phyloP scores from a whole-genome alignment of 2,113 vertebrate species.

The Cromileptes altivelis region DNA sequence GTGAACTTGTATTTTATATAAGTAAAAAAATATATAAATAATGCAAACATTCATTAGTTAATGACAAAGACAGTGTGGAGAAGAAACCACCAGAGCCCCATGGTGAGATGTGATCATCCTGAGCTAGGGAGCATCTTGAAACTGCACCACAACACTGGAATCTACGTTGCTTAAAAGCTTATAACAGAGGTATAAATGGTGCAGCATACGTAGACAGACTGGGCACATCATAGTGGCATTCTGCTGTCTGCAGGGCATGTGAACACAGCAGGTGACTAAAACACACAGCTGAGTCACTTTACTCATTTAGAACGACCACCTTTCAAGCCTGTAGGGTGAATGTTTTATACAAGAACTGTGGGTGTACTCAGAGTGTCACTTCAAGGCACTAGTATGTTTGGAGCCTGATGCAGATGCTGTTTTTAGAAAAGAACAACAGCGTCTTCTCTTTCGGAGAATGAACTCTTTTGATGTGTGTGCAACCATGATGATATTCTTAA shows the following conservation, averaged over 20 bases:
- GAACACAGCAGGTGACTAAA: constrained; percentile 16
- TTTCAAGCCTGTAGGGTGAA: background rate
- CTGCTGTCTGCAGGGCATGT: background rate
- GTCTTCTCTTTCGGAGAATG: no score
- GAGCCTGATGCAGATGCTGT: no score
- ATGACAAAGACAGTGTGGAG: background rate
- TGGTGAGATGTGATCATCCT: background rate
- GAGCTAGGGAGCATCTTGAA: background rate
- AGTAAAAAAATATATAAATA: background rate
- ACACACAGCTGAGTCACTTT: constrained; percentile 2
- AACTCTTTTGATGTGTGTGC: no score
- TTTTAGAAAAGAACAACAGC: no score
- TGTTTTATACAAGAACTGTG: background rate
- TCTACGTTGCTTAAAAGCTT: background rate
- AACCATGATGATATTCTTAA: no score
- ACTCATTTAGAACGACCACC: background rate
- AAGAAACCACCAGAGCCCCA: background rate
- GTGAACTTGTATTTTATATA: no score
- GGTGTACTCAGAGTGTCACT: background rate
- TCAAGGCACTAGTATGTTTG: background rate
- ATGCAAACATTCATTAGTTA: background rate
- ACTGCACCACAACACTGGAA: background rate
- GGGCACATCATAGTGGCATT: background rate
- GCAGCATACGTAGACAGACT: background rate
- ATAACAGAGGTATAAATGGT: constrained; percentile 5